Conservation (phyloP, 2,888 invertebrate species). For the Heliconius aoede region DNA sequence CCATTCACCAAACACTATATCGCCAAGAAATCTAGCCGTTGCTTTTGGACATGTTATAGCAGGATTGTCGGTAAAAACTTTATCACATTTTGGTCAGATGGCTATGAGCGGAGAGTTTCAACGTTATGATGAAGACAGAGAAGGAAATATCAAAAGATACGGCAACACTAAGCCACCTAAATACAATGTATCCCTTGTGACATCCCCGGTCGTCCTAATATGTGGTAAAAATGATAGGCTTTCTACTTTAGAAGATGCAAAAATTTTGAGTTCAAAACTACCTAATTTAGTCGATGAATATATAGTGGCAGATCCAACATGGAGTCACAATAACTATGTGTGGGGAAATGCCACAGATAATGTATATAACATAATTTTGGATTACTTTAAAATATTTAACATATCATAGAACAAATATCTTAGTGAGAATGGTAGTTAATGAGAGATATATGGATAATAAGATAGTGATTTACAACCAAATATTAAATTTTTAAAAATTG, state of each 20-base stretch:
- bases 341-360: constrained; percentile 65
- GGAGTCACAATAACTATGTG: constrained; percentile 75
- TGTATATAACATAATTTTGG: constrained; percentile 63
- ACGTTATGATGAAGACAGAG: constrained; percentile 68
- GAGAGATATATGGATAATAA: not conserved
- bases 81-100: constrained; percentile 83
- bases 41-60: constrained; percentile 81
- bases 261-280: constrained; percentile 78
- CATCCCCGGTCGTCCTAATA: constrained; percentile 69
- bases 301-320: constrained; percentile 79
- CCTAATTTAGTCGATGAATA: constrained; percentile 84
- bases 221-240: constrained; percentile 84
- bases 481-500: too few relatives aligned
- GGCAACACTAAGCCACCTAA: constrained; percentile 63
- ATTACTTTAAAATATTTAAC: constrained; percentile 55
- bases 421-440: not conserved
- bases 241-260: constrained; percentile 82
- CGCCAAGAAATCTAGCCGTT: constrained; percentile 78
- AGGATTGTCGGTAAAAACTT: constrained; percentile 76
- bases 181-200: constrained; percentile 66
- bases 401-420: constrained; percentile 3
- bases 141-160: constrained; percentile 66
- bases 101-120: constrained; percentile 63
- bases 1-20: constrained; percentile 78
- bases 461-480: not conserved